Evolutionary conservation across 2,113 vertebrate species (phyloP).

Genomic region (Archocentrus centrarchus): DNA sequence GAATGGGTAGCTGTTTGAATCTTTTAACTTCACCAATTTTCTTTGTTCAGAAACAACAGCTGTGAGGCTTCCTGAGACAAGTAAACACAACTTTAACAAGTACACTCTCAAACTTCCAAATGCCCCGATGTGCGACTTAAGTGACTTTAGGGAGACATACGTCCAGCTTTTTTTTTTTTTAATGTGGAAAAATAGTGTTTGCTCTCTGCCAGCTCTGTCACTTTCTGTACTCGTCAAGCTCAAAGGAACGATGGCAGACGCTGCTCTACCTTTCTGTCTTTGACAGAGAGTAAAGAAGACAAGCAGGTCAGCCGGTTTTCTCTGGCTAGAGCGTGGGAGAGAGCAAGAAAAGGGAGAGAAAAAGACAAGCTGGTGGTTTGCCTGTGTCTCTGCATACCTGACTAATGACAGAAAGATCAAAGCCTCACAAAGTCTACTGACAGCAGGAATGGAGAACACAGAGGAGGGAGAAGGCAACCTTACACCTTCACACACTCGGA

Average conservation of each 20-base stretch:
- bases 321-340: conserved; percentile 68
- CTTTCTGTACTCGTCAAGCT: conserved; percentile 59
- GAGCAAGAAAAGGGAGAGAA: conserved; percentile 29
- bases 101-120: background rate
- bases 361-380: conserved; percentile 56
- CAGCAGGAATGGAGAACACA: conserved; percentile 65
- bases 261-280: conserved; percentile 49
- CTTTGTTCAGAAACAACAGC: background rate
- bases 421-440: conserved; percentile 57
- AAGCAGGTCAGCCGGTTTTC: conserved; percentile 71
- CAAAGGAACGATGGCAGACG: conserved; percentile 33
- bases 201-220: too few relatives aligned
- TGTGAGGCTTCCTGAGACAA: background rate
- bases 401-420: conserved; percentile 79
- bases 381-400: conserved; percentile 76
- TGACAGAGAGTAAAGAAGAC: conserved; percentile 69
- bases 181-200: conserved; percentile 21
- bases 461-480: conserved; percentile 26
- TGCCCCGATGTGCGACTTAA: background rate
- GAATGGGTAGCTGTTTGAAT: background rate
- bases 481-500: conserved; percentile 24
- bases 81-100: background rate
- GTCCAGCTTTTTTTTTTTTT: background rate
- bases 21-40: background rate
- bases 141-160: background rate